These are phyloP conservation scores for Elaphurus davidianus DNA, from an alignment of 2,113 vertebrate genomes.

Conservation along the genomic window DNA sequence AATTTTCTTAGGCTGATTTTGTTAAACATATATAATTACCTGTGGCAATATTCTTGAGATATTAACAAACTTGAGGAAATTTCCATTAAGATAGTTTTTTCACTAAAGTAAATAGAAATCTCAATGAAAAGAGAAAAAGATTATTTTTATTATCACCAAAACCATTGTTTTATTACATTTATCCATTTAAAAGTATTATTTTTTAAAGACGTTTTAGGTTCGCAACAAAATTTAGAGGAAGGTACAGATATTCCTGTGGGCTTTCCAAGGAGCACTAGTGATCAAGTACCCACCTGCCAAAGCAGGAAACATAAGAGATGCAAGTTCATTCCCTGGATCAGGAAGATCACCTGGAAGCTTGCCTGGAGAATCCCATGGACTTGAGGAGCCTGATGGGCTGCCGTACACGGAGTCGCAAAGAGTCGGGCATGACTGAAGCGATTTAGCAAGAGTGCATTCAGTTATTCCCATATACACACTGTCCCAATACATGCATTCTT, in stretches of 20 bases:
- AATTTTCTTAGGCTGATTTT: background rate
- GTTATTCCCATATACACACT: background rate
- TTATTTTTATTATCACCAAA: background rate
- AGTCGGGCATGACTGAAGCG: background rate
- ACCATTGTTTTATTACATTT: background rate
- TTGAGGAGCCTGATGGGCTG: background rate
- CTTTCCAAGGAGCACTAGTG: background rate
- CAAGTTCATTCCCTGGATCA: background rate
- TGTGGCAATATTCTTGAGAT: background rate
- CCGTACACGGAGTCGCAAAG: accelerated
- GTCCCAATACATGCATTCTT: background rate
- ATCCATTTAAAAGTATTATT: background rate
- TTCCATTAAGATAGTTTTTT: background rate
- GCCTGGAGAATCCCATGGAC: background rate
- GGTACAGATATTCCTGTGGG: background rate
- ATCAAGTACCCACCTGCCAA: background rate
- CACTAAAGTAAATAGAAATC: background rate
- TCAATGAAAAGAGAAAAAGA: background rate
- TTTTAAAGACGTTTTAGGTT: background rate
- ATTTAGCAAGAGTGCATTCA: background rate
- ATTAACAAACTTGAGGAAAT: background rate
- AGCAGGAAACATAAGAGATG: background rate
- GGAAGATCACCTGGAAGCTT: background rate
- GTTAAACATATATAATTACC: background rate
- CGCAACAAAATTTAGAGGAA: background rate